These are phyloP conservation scores for Rhinolophus sinicus DNA, from an alignment of 2,113 vertebrate genomes.

Conservation along the genomic window DNA sequence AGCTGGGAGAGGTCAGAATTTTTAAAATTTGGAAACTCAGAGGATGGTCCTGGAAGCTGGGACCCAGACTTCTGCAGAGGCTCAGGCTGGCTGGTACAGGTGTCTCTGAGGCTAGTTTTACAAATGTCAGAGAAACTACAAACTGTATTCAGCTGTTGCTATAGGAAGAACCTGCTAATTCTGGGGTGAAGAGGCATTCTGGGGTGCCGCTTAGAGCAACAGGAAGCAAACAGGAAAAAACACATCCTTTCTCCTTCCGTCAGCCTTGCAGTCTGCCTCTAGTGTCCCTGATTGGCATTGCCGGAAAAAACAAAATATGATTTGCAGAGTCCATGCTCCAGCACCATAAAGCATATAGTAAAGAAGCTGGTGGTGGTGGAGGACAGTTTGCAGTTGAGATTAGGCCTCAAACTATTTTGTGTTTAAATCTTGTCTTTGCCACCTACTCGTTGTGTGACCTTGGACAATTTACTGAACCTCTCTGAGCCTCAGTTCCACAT, in stretches of 20 bases:
- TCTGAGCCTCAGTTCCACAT: not conserved
- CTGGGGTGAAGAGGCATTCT: not conserved
- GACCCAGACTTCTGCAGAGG: not conserved
- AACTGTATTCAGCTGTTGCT: not conserved
- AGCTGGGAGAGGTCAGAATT: not conserved
- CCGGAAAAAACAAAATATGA: not conserved
- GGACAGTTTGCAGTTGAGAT: not conserved
- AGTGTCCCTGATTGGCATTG: not conserved
- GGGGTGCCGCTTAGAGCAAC: not conserved
- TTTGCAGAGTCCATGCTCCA: not conserved
- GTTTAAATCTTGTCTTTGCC: not conserved
- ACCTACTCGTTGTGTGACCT: not conserved
- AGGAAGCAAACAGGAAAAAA: not conserved
- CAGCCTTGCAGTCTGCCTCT: not conserved
- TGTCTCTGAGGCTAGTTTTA: not conserved
- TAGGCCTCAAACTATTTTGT: not conserved
- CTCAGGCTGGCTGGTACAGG: not conserved
- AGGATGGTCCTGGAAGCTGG: not conserved
- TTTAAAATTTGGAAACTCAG: not conserved
- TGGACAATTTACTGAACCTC: not conserved
- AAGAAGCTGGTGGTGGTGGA: not conserved
- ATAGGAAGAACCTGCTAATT: not conserved
- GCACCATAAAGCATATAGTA: not conserved
- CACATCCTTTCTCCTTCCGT: no score
- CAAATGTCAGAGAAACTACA: not conserved